Evolutionary conservation across 2,113 vertebrate genomes (phyloP), one percentile per base, ranked within the genome.

Genomic region (Pelecanus crispus): DNA sequence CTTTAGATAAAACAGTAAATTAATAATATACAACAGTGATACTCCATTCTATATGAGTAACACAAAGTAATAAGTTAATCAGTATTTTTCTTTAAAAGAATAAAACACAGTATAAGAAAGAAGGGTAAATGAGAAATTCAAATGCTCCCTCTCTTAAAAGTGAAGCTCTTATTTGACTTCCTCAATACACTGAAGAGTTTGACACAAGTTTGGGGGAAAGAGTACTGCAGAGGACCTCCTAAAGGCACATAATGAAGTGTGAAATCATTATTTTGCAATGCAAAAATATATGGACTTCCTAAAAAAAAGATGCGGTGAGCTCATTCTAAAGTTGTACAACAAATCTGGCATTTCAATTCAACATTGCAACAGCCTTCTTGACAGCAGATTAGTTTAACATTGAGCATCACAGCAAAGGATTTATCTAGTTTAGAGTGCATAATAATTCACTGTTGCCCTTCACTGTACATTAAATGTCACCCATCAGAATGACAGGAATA

Each of bases 391-490:
- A 95, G 72, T 93, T 95, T 91, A 97, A 93, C 81, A 92, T 20
- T 93, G 82, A 97, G 75, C 75, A 97, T 55, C 87, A 78, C 45
- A 96, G 58, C 71, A 97, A 97, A 97, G 93, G 58, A 96, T 62
- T 95, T 94, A 93, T 94, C 80, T 88, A 93, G 86, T 96, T 97
- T 86, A 94, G 85, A 97, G 67, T 83, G 32, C 67, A 96, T 96
- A 94, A 95, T 97, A 97, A 98, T 90, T 97, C 81, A 93, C 34
- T 94, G 87, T 75, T 97, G 93, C 56, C 90, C 91, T 98, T 97
- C 94, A 94, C 25, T 2, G 3, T 95, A 84, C 62, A 92, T 90
- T 95, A 97, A 97, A 97, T 96, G 88, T 96, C 95, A 98, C 58
- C 81, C 74, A 95, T 97, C 80, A 91, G 9, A 97, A 91, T 95